Base-by-base conservation (phyloP, 2,113 vertebrate species). In the Phalacrocorax brasilianus region DNA sequence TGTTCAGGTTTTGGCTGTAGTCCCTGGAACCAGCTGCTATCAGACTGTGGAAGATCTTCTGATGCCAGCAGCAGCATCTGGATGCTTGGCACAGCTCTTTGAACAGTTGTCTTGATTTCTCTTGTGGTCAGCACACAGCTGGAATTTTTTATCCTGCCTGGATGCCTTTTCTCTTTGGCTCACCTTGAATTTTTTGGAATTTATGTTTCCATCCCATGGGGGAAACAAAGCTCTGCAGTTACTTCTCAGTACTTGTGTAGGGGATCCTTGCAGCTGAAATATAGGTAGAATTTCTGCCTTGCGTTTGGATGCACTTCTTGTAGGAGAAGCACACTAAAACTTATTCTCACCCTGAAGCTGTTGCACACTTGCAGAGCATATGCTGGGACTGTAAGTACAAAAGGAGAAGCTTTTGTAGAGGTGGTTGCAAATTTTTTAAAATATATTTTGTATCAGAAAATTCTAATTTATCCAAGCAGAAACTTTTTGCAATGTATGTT, bases 131-230 rank as follows among this genome's bases (percentile, higher is more conserved):
- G 24, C 7, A 23, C 78, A 67, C 59, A 96, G 40, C 56, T 96
- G 87, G 93, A 91, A 65, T 83, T 67, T 96, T 88, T 97, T 90
- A 63, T 79, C 45, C 58, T 95, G 91, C 67, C 82, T 95, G 68
- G 50, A 88, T 47, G 7, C 27, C 42, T 85, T 92, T 95, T 93
- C 85, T 88, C 66, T 96, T 91, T 89, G 93, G 62, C 58, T 98
- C 45, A 81, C 85, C 85, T 95, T 88, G 33, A 38, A 44, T 91
- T 97, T 85, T 85, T 71, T 96, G 78, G 83, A 96, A 96, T 97
- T 79, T 90, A 8, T 67, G 47, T 61, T 90, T 91, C 53, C 61
- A 95, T 78, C 32, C 53, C 32, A 17, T 11, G 32, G 59, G 30
- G 26, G 27, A 89, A 72, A 71, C 55, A 22, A 52, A n/a, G 81